phyloP scores from a whole-genome alignment of 53 echinoderm and acorn worm species.

The Crossaster papposus region DNA sequence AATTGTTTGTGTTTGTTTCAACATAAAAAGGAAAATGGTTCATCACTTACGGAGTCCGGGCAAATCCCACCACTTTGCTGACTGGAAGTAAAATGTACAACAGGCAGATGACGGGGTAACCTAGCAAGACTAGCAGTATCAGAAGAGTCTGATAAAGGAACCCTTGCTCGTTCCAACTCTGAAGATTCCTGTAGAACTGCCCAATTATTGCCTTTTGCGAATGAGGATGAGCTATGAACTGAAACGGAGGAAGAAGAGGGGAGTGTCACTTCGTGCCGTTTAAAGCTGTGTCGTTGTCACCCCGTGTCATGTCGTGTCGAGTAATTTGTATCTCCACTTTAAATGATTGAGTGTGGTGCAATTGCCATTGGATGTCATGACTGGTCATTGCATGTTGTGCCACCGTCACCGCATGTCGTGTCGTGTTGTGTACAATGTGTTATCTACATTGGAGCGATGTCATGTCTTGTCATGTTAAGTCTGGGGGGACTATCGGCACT shows the following conservation, averaged over 20 bases:
- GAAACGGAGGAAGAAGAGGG: not conserved
- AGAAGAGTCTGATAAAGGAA: constrained; percentile 22
- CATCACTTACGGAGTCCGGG: constrained; percentile 23
- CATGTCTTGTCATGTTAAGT: too few relatives aligned
- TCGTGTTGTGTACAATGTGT: not conserved
- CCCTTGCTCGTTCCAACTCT: constrained; percentile 53
- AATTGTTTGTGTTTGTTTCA: not conserved
- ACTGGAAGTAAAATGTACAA: constrained; percentile 64
- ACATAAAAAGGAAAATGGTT: not conserved
- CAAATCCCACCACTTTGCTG: constrained; percentile 31
- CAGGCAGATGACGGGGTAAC: constrained; percentile 55
- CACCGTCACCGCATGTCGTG: too few relatives aligned
- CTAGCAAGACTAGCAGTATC: constrained; percentile 17
- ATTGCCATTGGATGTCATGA: too few relatives aligned
- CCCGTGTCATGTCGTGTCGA: not conserved
- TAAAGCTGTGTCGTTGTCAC: not conserved
- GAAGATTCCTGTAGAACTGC: constrained; percentile 67
- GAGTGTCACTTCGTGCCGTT: not conserved
- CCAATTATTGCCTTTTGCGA: constrained; percentile 73
- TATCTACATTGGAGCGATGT: too few relatives aligned
- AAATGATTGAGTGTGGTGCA: too few relatives aligned
- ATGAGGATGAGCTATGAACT: constrained; percentile 83
- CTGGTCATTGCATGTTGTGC: too few relatives aligned
- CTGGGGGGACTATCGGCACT: too few relatives aligned
- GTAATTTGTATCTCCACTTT: too few relatives aligned